Evolutionary conservation across 2,888 invertebrate genomes (phyloP).

Genomic region (Leucophenga montana): DNA sequence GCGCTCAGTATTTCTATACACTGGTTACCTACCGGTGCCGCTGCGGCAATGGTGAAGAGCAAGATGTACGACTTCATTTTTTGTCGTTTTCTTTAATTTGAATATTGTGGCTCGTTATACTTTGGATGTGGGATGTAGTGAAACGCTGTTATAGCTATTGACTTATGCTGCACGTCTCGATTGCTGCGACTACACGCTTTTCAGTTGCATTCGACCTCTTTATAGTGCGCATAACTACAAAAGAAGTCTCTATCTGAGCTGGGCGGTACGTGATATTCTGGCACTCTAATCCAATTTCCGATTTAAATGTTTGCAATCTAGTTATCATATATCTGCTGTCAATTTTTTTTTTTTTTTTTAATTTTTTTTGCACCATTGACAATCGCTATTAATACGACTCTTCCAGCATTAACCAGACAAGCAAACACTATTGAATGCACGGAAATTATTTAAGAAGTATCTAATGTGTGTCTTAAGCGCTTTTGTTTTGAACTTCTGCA

Average conservation of each 20-base stretch:
- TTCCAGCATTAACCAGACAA: conserved; percentile 1
- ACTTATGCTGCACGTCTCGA: conserved; percentile 1
- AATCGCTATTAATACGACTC: background rate
- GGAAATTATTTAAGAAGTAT: no score
- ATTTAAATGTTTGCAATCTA: conserved; percentile 49
- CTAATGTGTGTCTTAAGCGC: no score
- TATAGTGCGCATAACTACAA: conserved; percentile 9
- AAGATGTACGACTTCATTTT: conserved; percentile 66
- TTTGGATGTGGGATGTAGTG: conserved; percentile 36
- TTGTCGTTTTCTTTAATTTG: conserved; percentile 42
- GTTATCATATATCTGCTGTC: background rate
- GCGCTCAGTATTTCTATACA: background rate
- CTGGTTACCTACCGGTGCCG: conserved; percentile 64
- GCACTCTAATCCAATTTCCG: conserved; percentile 49
- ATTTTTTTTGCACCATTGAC: conserved; percentile 34
- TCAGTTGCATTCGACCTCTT: background rate
- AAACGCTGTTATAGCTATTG: conserved; percentile 50
- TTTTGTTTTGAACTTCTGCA: no score
- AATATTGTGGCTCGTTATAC: conserved; percentile 41
- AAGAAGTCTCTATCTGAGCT: conserved; percentile 44
- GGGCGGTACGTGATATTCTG: conserved; percentile 30
- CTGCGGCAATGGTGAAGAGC: conserved; percentile 63
- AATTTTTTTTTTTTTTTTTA: conserved; percentile 9
- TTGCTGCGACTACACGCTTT: background rate
- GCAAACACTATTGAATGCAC: background rate